phyloP scores from a whole-genome alignment of 1,140 invertebrate genomes.

The Cheumatopsyche charites region DNA sequence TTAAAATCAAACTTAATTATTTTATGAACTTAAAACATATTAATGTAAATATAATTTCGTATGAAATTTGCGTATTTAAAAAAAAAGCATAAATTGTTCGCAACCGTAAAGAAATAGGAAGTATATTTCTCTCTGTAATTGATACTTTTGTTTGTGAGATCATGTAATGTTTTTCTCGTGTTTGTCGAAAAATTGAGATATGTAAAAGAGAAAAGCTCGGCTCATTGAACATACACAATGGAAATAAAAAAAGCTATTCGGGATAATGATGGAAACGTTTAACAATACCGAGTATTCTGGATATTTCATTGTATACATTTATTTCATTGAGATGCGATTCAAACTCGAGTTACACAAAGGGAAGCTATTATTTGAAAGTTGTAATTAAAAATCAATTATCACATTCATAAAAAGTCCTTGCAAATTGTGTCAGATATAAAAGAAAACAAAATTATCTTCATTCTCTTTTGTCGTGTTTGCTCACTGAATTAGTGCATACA shows the following conservation, averaged over 20 bases:
- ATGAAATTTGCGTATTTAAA: too few species aligned
- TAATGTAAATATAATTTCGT: too few species aligned
- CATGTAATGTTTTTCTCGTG: neutral
- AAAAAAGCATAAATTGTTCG: too few species aligned
- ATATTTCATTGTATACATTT: neutral
- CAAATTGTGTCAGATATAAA: neutral
- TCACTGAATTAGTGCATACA: neutral
- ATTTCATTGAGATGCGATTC: neutral
- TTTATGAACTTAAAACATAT: too few species aligned
- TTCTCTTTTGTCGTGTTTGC: too few species aligned
- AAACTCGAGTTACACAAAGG: neutral
- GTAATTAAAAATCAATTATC: conserved; percentile 28
- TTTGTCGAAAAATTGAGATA: neutral
- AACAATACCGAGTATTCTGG: neutral
- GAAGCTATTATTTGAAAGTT: neutral
- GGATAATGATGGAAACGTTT: conserved; percentile 17
- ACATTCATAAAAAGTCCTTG: neutral
- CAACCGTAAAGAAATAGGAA: too few species aligned
- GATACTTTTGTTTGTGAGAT: too few species aligned
- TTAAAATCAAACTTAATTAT: too few species aligned
- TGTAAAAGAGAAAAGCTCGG: conserved; percentile 12
- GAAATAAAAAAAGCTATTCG: neutral
- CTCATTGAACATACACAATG: conserved; percentile 37
- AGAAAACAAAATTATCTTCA: neutral
- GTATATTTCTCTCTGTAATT: too few species aligned